Conservation (phyloP, 2,113 vertebrate genomes). For the Burhinus bistriatus region DNA sequence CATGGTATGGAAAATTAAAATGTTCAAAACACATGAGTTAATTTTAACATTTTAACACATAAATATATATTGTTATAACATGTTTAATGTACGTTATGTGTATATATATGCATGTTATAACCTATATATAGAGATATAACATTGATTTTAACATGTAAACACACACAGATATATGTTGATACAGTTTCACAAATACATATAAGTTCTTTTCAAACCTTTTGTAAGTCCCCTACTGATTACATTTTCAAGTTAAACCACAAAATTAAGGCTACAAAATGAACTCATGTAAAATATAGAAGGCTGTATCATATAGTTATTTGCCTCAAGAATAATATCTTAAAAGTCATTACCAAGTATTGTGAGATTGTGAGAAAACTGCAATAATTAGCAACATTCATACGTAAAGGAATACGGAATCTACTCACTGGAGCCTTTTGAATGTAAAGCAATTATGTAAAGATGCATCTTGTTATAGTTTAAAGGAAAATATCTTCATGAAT, state of each 20-base stretch:
- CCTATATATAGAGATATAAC: background rate
- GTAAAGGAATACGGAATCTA: background rate
- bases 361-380: background rate
- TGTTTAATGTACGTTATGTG: background rate
- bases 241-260: background rate
- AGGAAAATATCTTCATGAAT: background rate
- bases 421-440: background rate
- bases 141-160: background rate
- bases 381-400: background rate
- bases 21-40: background rate
- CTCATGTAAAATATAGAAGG: background rate
- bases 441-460: background rate
- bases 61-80: background rate
- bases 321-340: background rate
- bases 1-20: background rate
- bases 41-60: background rate
- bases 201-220: background rate
- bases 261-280: background rate
- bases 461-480: background rate
- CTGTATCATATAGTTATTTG: background rate
- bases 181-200: background rate
- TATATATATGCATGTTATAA: background rate
- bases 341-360: background rate
- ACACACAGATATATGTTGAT: background rate
- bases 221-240: background rate